Evolutionary conservation across 1,140 invertebrate species (phyloP).

Genomic region (Drosophila mayri): DNA sequence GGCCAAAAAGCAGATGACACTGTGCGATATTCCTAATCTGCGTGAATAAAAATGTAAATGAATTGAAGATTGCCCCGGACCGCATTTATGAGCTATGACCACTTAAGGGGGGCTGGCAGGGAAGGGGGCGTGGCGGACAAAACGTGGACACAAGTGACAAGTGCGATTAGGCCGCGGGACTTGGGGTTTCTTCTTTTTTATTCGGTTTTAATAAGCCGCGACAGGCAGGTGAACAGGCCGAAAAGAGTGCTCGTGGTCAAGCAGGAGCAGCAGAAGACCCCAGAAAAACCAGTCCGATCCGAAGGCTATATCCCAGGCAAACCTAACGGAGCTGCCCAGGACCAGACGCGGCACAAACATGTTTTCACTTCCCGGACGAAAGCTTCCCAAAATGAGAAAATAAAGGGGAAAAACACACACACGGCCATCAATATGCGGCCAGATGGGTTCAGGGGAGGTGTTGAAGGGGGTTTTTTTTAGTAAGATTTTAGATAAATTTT

Average conservation of each 20-base stretch:
- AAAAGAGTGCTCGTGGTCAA: conserved; percentile 20
- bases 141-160: conserved; percentile 62
- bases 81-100: conserved; percentile 70
- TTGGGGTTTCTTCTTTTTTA: conserved; percentile 18
- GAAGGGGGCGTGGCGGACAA: conserved; percentile 46
- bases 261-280: conserved; percentile 5
- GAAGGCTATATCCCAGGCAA: conserved; percentile 27
- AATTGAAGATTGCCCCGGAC: conserved; percentile 77
- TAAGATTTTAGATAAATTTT: no score
- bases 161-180: conserved; percentile 52
- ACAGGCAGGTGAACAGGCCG: conserved; percentile 54
- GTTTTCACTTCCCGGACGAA: conserved; percentile 68
- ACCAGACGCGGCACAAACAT: conserved; percentile 58
- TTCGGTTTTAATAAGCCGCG: conserved; percentile 60
- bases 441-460: conserved; percentile 3
- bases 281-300: conserved; percentile 32
- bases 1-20: conserved; percentile 73
- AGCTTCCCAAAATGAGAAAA: conserved; percentile 54
- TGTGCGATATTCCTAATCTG: conserved; percentile 79
- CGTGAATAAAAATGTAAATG: conserved; percentile 84
- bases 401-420: conserved; percentile 38
- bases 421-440: conserved; percentile 44
- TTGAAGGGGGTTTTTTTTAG: background rate
- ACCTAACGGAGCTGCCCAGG: conserved; percentile 61
- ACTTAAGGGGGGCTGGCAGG: conserved; percentile 31